Evolutionary conservation across 92 coral and sea anemone species (phyloP), one percentile per base, ranked within the genome.

Genomic region (Bergia sp.): DNA sequence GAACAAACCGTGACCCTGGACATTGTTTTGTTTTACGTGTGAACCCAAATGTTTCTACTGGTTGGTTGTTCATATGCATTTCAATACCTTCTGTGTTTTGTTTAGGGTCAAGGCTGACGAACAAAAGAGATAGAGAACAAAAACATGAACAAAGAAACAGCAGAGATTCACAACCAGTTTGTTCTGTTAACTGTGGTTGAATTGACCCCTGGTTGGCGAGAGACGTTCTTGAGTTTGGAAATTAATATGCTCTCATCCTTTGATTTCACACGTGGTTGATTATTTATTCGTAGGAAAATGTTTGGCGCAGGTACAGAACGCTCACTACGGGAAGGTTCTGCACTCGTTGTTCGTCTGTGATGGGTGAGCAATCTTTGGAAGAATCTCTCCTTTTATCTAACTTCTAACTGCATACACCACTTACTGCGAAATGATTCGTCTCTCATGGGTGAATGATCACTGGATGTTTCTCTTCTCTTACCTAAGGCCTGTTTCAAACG

Each of bases 281-380:
- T 87, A 74, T 50, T 75, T 57, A 1, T 76, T n/a, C 8, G 1
- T 87, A 96, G 99, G 96, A 36, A 90, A 90, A 55, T 96, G 96
- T 81, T 94, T 97, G 2, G 96, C 97, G 45, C 93, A 89, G 37
- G 93, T 93, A 83, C 85, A 89, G 73, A 90, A 89, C 67, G 99
- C 97, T 10, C 99, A 97, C 90, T 92, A 93, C 87, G 98, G 98
- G 8, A 97, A 97, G 81, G 94, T 95, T 10, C 82, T 96, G 66
- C 96, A 95, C 80, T 87, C 95, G 37, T 88, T 93, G 39, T 89
- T 97, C 41, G 77, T 97, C 11, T 92, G 92, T 80, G 91, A 94
- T 47, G 98, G 99, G 99, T 96, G 76, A 84, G 96, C 81, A 47
- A 21, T 42, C 66, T 0, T 36, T 61, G 9, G 29, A 40, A 0